Conservation (phyloP, 2,888 invertebrate genomes). For the Rhogogaster chlorosoma region DNA sequence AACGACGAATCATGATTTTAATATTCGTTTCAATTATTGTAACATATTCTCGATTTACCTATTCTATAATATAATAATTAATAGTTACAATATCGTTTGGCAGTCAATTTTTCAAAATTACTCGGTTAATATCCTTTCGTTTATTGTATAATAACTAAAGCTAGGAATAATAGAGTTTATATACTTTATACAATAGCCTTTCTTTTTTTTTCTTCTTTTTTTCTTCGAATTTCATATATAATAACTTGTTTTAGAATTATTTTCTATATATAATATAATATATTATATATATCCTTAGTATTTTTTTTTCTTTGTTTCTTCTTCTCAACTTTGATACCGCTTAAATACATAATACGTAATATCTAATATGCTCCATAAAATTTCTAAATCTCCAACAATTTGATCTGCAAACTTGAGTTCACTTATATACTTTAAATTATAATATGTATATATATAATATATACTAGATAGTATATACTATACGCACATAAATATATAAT, state of each 20-base stretch:
- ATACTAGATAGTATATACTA: not conserved
- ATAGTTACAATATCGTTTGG: slow-evolving; percentile 56
- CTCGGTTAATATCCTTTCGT: not conserved
- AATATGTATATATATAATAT: not conserved
- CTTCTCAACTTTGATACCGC: not conserved
- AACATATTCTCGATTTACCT: not conserved
- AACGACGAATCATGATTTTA: not conserved
- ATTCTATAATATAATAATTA: slow-evolving; percentile 31
- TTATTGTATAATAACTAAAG: slow-evolving; percentile 50
- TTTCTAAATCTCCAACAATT: slow-evolving; percentile 70
- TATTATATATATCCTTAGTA: too few relatives aligned
- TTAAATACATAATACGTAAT: not conserved
- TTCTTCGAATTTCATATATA: not conserved
- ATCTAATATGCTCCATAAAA: slow-evolving; percentile 57
- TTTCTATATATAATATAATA: not conserved
- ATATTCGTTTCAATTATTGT: not conserved
- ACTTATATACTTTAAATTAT: not conserved
- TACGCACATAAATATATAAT: slow-evolving; percentile 16
- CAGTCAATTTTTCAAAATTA: slow-evolving; percentile 59
- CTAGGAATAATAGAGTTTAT: slow-evolving; percentile 53
- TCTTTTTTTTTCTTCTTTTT: not conserved
- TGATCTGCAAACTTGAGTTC: slow-evolving; percentile 48
- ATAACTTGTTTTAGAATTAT: slow-evolving; percentile 8
- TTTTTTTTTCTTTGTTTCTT: not conserved
- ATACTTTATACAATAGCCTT: slow-evolving; percentile 39